These are phyloP conservation scores for Coelogynopora nodosa DNA, from an alignment of 2,888 invertebrate genomes.

Conservation along the genomic window DNA sequence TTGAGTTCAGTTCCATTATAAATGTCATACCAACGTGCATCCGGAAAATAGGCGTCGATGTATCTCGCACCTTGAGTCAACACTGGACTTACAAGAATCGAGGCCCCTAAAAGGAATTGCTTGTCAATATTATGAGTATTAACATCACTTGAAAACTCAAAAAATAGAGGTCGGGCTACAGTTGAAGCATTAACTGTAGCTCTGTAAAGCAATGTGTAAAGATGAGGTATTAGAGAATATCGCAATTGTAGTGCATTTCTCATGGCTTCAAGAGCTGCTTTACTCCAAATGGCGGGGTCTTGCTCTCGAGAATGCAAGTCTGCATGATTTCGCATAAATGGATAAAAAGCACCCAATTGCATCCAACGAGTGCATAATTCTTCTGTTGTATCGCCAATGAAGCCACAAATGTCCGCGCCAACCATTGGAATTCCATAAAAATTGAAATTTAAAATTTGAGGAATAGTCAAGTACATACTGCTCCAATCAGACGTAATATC, in stretches of 20 bases:
- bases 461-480: constrained; percentile 68
- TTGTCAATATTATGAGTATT: constrained; percentile 42
- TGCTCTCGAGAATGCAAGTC: constrained; percentile 65
- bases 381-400: constrained; percentile 54
- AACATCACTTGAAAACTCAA: constrained; percentile 48
- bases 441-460: constrained; percentile 48
- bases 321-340: constrained; percentile 61
- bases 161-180: constrained; percentile 55
- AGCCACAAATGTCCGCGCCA: constrained; percentile 61
- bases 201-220: constrained; percentile 61
- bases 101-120: constrained; percentile 53
- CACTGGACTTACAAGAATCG: constrained; percentile 51
- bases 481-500: constrained; percentile 57
- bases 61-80: neutral
- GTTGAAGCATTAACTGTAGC: constrained; percentile 53
- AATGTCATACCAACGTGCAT: neutral
- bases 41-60: constrained; percentile 36
- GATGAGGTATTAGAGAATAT: constrained; percentile 63
- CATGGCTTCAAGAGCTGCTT: constrained; percentile 65
- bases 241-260: constrained; percentile 51
- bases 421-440: constrained; percentile 59
- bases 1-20: neutral
- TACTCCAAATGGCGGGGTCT: constrained; percentile 76
- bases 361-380: constrained; percentile 60
- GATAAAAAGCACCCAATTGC: constrained; percentile 60